Base-by-base conservation (phyloP, 1,140 invertebrate species). In the Meteorus sp. region DNA sequence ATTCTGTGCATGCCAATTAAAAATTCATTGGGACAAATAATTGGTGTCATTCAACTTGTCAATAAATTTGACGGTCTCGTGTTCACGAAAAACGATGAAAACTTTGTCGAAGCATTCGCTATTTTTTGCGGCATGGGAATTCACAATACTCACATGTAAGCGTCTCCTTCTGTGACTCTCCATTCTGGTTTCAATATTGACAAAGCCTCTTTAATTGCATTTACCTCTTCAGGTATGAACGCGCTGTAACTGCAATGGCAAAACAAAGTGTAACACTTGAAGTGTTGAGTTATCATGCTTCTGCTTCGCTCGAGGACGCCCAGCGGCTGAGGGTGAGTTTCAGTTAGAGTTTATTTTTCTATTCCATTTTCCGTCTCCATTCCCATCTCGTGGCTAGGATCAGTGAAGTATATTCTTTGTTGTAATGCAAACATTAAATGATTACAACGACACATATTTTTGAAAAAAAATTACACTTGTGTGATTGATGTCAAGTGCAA, bases 101-200 rank as follows among this genome's bases (percentile, higher is more conserved):
- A 94, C 75, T 93, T 94, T 69, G 91, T 95, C 43, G 92, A 97
- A 79, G 94, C 95, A 0, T 98, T 98, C 80, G 93, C 94, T 53
- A 96, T 98, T 67, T 98, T 98, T 80, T 97, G 94, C 81, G 95
- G 95, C 19, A 95, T 98, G 92, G 95, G 95, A 23, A 97, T 98
- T 53, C 91, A 95, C 79, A 97, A 98, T 76, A 97, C 94, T 37
- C 91, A 95, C 72, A 97, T 97, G 93, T 85, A 77, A 81, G 78
- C 20, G 50, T 43, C 7, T 9, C 33, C 48, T 44, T 20, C 7
- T 27, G 8, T 31, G 4, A 8, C 59, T 43, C 15, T 47, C 53
- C 15, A 56, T 53, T 55, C 22, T 31, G 27, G 59, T 56, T 54
- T 64, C 51, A 43, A 48, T 37, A 58, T 55, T 47, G 25, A 41